These are phyloP conservation scores for Ranitomeya variabilis DNA, from an alignment of 2,113 vertebrate species.

Conservation along the genomic window DNA sequence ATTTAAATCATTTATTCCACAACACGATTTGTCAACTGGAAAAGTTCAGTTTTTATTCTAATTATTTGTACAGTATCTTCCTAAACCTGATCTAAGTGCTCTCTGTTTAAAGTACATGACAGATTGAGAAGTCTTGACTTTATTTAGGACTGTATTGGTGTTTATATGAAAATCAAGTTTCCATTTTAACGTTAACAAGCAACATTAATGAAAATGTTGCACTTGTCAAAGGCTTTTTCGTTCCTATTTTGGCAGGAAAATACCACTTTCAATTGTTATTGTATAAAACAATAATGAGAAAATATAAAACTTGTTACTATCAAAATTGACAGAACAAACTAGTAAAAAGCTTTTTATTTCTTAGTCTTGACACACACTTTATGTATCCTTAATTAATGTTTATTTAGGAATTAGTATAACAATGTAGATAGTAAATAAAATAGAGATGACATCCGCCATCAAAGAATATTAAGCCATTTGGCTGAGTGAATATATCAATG, in stretches of 20 bases:
- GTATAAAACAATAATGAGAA: not conserved
- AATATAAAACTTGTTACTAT: too few relatives aligned
- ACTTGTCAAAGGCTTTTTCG: not conserved
- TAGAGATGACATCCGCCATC: too few relatives aligned
- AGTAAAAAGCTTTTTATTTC: too few relatives aligned
- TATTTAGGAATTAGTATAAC: too few relatives aligned
- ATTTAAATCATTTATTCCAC: conserved; percentile 5
- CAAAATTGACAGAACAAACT: too few relatives aligned
- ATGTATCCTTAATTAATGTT: too few relatives aligned
- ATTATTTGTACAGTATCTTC: not conserved
- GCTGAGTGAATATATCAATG: too few relatives aligned
- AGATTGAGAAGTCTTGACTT: not conserved
- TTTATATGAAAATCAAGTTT: not conserved
- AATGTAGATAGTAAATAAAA: too few relatives aligned
- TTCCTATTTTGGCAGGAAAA: not conserved
- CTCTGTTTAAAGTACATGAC: not conserved
- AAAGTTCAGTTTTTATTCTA: conserved; percentile 10
- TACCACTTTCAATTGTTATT: not conserved
- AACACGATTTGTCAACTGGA: conserved; percentile 2
- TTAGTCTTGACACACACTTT: too few relatives aligned
- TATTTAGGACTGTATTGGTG: not conserved
- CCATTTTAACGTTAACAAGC: not conserved
- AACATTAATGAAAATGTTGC: not conserved
- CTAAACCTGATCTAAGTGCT: not conserved
- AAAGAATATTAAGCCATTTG: too few relatives aligned